Conservation (phyloP, 2,888 invertebrate species). For the Agrotis exclamationis region DNA sequence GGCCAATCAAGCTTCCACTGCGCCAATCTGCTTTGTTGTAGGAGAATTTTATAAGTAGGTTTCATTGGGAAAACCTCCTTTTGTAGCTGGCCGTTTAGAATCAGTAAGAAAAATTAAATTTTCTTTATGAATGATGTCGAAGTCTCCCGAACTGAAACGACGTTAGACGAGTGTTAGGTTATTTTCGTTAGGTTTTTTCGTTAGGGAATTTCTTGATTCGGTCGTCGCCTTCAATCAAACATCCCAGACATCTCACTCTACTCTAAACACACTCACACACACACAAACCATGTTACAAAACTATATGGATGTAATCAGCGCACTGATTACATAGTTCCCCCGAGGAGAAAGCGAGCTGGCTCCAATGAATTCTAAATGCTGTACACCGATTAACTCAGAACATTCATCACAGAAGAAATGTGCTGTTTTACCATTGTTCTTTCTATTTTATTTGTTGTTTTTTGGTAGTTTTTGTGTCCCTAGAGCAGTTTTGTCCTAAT, state of each 20-base stretch:
- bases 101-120: too few relatives aligned
- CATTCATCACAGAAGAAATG: slow-evolving; percentile 49
- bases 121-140: too few relatives aligned
- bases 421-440: slow-evolving; percentile 30
- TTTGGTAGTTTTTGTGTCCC: not conserved
- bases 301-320: slow-evolving; percentile 40
- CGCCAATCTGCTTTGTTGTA: too few relatives aligned
- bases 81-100: too few relatives aligned
- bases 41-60: too few relatives aligned
- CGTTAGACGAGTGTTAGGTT: too few relatives aligned
- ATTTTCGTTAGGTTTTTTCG: too few relatives aligned
- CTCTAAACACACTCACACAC: not conserved
- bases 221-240: too few relatives aligned
- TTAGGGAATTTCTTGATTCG: too few relatives aligned
- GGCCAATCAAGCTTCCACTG: too few relatives aligned
- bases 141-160: too few relatives aligned
- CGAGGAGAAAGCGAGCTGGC: slow-evolving; percentile 42
- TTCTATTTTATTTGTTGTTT: not conserved
- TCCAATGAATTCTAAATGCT: slow-evolving; percentile 74
- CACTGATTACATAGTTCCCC: slow-evolving; percentile 57
- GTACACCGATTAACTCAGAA: slow-evolving; percentile 63
- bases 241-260: not conserved
- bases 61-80: too few relatives aligned
- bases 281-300: slow-evolving; percentile 40
- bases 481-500: not conserved